phyloP scores from a whole-genome alignment of 2,113 vertebrate species.

The Oriolus oriolus region DNA sequence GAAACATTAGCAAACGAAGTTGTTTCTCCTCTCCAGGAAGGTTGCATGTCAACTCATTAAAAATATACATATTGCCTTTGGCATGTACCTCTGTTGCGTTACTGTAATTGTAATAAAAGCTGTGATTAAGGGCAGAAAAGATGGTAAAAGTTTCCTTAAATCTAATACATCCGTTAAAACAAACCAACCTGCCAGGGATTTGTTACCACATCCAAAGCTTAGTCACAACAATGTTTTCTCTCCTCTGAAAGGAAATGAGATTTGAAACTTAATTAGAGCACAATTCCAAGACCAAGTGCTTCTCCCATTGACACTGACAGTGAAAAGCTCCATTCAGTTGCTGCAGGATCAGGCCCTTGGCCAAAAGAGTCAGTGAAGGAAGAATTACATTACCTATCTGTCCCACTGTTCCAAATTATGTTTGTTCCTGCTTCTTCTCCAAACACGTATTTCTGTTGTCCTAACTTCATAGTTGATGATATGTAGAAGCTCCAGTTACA shows the following conservation, averaged over 20 bases:
- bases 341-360: neutral
- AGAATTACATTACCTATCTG: neutral
- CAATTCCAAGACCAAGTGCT: neutral
- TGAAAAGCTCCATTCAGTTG: constrained; percentile 1
- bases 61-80: constrained; percentile 67
- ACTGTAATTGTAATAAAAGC: constrained; percentile 65
- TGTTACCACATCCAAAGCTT: constrained; percentile 65
- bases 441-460: constrained; percentile 10
- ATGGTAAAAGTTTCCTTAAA: constrained; percentile 69
- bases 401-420: neutral
- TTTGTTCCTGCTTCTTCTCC: constrained; percentile 41
- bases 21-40: constrained; percentile 39
- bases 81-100: constrained; percentile 40
- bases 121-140: constrained; percentile 59
- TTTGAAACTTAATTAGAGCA: constrained; percentile 57
- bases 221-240: constrained; percentile 71
- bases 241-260: constrained; percentile 65
- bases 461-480: neutral
- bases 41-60: constrained; percentile 61
- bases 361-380: neutral
- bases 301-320: neutral
- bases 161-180: constrained; percentile 58
- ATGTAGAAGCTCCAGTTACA: neutral
- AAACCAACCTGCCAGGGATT: constrained; percentile 67
- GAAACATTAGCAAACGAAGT: neutral